Conservation (phyloP, 2,113 vertebrate genomes). For the Myiozetetes cayanensis region DNA sequence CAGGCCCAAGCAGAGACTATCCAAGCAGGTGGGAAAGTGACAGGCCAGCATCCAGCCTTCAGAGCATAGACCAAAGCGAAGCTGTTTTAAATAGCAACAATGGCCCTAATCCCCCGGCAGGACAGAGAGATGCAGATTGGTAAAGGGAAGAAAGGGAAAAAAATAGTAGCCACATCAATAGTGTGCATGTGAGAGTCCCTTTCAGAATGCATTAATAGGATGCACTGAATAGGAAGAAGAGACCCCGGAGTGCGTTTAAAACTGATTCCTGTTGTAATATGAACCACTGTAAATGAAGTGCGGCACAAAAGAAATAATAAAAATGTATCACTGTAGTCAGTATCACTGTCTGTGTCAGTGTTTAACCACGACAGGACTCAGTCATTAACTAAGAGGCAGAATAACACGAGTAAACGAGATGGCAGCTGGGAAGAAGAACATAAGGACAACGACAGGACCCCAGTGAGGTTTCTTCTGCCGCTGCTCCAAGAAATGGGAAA, state of each 20-base stretch:
- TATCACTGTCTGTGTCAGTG: neutral
- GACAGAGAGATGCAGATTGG: conserved; percentile 44
- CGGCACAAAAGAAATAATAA: conserved; percentile 37
- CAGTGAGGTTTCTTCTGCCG: fast-evolving
- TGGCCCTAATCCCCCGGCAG: neutral
- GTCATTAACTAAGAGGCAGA: neutral
- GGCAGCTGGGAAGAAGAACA: neutral
- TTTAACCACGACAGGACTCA: neutral
- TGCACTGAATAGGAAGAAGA: conserved; percentile 58
- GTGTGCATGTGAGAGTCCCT: conserved; percentile 6
- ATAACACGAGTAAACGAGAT: neutral
- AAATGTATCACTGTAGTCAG: conserved; percentile 12
- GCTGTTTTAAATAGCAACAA: conserved; percentile 60
- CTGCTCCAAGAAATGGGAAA: neutral
- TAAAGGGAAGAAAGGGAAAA: conserved; percentile 20
- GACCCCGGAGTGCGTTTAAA: conserved; percentile 49
- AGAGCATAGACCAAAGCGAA: conserved; percentile 4
- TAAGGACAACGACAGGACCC: neutral
- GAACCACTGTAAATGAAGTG: neutral
- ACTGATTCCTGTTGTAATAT: neutral
- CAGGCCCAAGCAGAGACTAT: conserved; percentile 46
- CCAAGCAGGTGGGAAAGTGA: conserved; percentile 54
- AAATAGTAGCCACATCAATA: conserved; percentile 32
- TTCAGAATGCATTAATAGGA: conserved; percentile 50
- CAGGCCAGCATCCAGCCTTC: conserved; percentile 19